Percentiles rank a stretch among this genome's conserved stretches.
Evolutionary conservation across 2,797 vertebrate genomes (phyloP).

Genomic region (Crocidura indochinensis): DNA sequence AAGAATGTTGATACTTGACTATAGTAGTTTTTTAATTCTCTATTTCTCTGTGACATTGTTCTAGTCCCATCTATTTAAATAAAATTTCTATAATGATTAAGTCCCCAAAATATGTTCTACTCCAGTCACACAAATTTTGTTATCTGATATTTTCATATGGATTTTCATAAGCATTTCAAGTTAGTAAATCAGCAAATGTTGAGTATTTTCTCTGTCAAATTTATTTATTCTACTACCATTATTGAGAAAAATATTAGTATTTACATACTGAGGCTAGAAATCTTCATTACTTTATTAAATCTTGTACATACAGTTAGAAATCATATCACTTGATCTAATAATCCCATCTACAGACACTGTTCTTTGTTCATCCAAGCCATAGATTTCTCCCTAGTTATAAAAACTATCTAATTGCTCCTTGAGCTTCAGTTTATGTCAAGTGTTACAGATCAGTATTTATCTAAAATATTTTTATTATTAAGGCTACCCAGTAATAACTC

Average conservation of each 20-base stretch:
- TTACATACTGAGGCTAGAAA: conserved; percentile 18
- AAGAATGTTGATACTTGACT: neutral
- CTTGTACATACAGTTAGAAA: neutral
- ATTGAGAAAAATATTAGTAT: conserved; percentile 9
- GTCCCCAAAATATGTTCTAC: neutral
- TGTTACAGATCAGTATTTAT: neutral
- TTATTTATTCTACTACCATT: neutral
- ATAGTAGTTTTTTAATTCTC: neutral
- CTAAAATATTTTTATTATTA: conserved; percentile 4
- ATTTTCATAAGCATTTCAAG: conserved; percentile 31
- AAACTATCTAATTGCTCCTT: neutral
- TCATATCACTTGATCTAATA: neutral
- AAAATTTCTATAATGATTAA: neutral
- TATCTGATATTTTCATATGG: conserved; percentile 7
- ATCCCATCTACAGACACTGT: too few relatives aligned
- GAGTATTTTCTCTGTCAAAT: neutral
- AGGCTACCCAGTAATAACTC: neutral
- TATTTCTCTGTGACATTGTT: neutral
- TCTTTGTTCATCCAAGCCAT: neutral
- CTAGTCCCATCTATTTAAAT: neutral
- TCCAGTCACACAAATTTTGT: neutral
- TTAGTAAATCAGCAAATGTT: neutral
- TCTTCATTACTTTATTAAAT: neutral
- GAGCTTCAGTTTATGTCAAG: neutral
- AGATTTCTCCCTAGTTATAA: neutral